A percentile compares a stretch with the other conserved stretches of the same genome.
Conservation (phyloP, 2,113 vertebrate species). For the Psilopogon haemacephalus region DNA sequence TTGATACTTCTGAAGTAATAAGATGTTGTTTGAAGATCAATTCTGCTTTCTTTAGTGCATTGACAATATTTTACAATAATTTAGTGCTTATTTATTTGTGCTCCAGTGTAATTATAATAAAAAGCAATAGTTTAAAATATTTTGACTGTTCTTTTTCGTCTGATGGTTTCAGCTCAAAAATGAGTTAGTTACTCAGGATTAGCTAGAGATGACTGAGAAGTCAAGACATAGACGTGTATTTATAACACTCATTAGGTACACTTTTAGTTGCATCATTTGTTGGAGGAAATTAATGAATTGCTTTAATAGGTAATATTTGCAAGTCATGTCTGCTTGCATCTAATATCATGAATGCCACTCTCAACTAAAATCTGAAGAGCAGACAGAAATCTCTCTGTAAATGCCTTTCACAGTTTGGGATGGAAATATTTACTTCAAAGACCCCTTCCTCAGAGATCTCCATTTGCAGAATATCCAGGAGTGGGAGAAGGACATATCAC, state of each 20-base stretch:
- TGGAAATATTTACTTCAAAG: not conserved
- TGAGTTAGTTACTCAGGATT: not conserved
- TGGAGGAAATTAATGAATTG: not conserved
- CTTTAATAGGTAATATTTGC: constrained; percentile 21
- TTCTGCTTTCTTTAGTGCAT: constrained; percentile 84
- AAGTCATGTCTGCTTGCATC: not conserved
- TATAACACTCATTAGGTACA: not conserved
- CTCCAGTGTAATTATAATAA: constrained; percentile 84
- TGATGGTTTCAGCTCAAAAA: not conserved
- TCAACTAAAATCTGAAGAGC: not conserved
- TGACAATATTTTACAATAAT: constrained; percentile 83
- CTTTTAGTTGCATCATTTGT: not conserved
- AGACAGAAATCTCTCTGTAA: not conserved
- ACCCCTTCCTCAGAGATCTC: not conserved
- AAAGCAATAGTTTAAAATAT: constrained; percentile 87
- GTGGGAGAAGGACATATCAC: not conserved
- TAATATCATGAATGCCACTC: not conserved
- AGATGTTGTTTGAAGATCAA: constrained; percentile 78
- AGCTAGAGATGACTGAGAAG: constrained; percentile 15
- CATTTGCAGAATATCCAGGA: not conserved
- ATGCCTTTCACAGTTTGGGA: not conserved
- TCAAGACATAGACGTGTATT: not conserved
- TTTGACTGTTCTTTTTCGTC: constrained; percentile 31
- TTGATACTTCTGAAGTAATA: constrained; percentile 86
- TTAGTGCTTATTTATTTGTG: constrained; percentile 88